Conservation (phyloP, 2,797 vertebrate species). For the Anguilla obscura region DNA sequence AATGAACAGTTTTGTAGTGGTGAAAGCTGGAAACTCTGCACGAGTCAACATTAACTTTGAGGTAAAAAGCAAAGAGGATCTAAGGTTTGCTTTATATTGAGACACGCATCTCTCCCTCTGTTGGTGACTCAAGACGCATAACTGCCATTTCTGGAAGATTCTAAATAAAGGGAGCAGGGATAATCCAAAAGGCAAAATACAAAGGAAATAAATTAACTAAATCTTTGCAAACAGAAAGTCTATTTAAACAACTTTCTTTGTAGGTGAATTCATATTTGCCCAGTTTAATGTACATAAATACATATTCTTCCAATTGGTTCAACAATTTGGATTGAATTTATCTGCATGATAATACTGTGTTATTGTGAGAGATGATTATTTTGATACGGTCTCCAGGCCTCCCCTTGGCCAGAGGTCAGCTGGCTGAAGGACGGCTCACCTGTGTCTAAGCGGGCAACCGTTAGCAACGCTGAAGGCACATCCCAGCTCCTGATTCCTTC, state of each 20-base stretch:
- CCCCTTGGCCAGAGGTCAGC: slow-evolving; percentile 70
- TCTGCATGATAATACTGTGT: neutral
- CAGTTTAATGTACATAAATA: neutral
- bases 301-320: no score
- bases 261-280: neutral
- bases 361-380: neutral
- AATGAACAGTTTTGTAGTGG: slow-evolving; percentile 71
- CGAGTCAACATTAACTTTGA: slow-evolving; percentile 79
- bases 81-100: neutral
- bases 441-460: slow-evolving; percentile 63
- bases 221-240: neutral
- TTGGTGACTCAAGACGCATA: no score
- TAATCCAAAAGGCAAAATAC: no score
- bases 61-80: slow-evolving; percentile 60
- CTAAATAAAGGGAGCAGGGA: no score
- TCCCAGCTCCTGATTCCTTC: slow-evolving; percentile 77
- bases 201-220: no score
- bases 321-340: neutral
- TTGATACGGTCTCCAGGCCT: slow-evolving; percentile 65
- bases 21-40: slow-evolving; percentile 76
- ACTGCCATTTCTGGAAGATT: neutral
- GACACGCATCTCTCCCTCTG: neutral
- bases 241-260: neutral
- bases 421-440: slow-evolving; percentile 84
- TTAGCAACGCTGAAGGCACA: slow-evolving; percentile 67